Evolutionary conservation across 2,113 vertebrate genomes (phyloP).

Genomic region (Neotoma lepida): DNA sequence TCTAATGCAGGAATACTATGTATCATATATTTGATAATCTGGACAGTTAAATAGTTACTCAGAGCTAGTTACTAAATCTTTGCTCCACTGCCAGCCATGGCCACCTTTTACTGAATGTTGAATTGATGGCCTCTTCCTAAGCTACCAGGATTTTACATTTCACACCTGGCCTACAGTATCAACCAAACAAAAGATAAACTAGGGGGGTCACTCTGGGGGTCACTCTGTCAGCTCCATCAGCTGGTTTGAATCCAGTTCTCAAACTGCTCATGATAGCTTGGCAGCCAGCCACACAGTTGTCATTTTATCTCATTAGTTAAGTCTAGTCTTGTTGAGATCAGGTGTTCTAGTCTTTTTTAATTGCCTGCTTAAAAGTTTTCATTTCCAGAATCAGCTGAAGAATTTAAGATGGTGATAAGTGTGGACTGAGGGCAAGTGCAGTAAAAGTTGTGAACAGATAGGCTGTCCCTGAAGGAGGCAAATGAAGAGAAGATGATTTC

Average conservation of each 20-base stretch:
- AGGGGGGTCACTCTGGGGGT: background rate
- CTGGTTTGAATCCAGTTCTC: slow-evolving; percentile 53
- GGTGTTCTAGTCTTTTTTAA: slow-evolving; percentile 65
- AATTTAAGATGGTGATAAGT: slow-evolving; percentile 1
- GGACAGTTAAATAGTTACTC: slow-evolving; percentile 51
- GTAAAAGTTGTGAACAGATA: background rate
- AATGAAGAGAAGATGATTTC: background rate
- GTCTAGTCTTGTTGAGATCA: slow-evolving; percentile 48
- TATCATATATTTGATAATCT: slow-evolving; percentile 37
- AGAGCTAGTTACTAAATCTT: slow-evolving; percentile 12
- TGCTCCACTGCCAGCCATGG: background rate
- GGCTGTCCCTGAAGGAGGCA: slow-evolving; percentile 1
- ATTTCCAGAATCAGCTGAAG: slow-evolving; percentile 57
- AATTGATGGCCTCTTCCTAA: slow-evolving; percentile 8
- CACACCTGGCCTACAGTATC: slow-evolving; percentile 4
- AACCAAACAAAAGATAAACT: slow-evolving; percentile 42
- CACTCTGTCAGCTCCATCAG: slow-evolving; percentile 42
- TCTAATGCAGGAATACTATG: slow-evolving; percentile 3
- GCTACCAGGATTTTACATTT: slow-evolving; percentile 49
- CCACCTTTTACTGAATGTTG: background rate
- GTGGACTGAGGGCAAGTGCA: background rate
- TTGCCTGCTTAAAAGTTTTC: slow-evolving; percentile 63
- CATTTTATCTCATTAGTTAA: slow-evolving; percentile 68
- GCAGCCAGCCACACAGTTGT: slow-evolving; percentile 56
- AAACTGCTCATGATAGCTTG: slow-evolving; percentile 39